Evolutionary conservation across 2,888 invertebrate species (phyloP).

Genomic region (Parascotia fuliginaria): DNA sequence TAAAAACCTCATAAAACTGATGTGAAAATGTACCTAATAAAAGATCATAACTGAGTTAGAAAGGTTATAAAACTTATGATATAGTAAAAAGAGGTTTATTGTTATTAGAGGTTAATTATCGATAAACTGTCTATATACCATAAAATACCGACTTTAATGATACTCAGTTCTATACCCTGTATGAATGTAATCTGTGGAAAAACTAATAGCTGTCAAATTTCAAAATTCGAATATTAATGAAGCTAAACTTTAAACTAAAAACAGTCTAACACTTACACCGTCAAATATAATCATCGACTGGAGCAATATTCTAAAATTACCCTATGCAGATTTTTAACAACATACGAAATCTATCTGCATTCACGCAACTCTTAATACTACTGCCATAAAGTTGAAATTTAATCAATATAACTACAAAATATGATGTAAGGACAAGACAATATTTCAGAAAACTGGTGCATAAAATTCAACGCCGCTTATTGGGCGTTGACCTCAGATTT

Average conservation of each 20-base stretch:
- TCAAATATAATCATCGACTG: constrained; percentile 42
- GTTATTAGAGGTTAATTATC: too few relatives aligned
- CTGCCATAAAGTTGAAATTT: constrained; percentile 14
- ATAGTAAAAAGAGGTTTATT: too few relatives aligned
- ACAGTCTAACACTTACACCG: constrained; percentile 31
- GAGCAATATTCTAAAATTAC: constrained; percentile 46
- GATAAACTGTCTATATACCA: too few relatives aligned
- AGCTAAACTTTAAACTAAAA: constrained; percentile 19
- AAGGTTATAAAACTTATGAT: too few relatives aligned
- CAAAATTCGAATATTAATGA: neutral
- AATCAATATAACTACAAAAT: constrained; percentile 9
- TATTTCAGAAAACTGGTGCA: constrained; percentile 74
- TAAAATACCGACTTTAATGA: too few relatives aligned
- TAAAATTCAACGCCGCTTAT: constrained; percentile 62
- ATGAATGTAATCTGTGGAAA: too few relatives aligned
- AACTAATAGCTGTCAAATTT: too few relatives aligned
- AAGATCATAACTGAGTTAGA: too few relatives aligned
- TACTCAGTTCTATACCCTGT: too few relatives aligned
- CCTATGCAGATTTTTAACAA: constrained; percentile 39
- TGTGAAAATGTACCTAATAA: too few relatives aligned
- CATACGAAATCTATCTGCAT: neutral
- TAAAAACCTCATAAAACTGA: too few relatives aligned
- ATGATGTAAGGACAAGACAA: constrained; percentile 40
- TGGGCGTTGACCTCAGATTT: constrained; percentile 68
- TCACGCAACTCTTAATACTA: neutral